Base-by-base conservation (phyloP, 2,888 invertebrate genomes). In the Cremastinae sp. region DNA sequence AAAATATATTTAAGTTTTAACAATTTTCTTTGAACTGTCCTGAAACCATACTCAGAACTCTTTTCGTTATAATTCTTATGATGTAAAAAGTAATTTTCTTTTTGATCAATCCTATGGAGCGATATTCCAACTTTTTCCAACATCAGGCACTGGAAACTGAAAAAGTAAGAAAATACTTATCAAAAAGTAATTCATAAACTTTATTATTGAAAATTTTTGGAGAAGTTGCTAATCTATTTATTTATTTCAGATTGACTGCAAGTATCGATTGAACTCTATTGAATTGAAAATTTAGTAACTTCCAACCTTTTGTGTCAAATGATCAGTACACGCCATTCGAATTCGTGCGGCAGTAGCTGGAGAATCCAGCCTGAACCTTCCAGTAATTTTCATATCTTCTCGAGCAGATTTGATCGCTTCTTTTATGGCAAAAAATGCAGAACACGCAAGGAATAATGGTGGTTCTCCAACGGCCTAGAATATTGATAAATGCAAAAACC, bases 391-490 rank as follows among this genome's bases (percentile, higher is more conserved):
- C 35, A 93, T 92, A 74, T 97, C 96, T 12, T 89, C 87, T 18
- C 98, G 92, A 0, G 96, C 96, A 0, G 95, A 94, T 80, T 92
- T 91, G 65, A 98, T 94, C 0, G 98, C 98, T 84, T 95, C 94
- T 87, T 95, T 95, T 77, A 98, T 96, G 0, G 98, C 98, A 86
- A 97, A 98, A 89, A 96, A 96, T 0, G 93, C 94, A 0, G 97
- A 94, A n/a, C 94, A 92, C 0, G 97, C 96, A 78, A 98, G 91
- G 87, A 98, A 97, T 3, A 98, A 90, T 0, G 98, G 98, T 0
- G 98, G 98, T 88, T 99, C 98, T 0, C 98, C 98, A 41, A 98
- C 95, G 75, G 97, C 98, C 96, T 97, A 83, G 4, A 91, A 90
- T 73, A 22, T 37, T 9, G 12, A 3, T 4, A 10, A 49, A 22